These are phyloP conservation scores for Phaethornis superciliosus DNA, from an alignment of 2,113 vertebrate genomes.

Conservation along the genomic window DNA sequence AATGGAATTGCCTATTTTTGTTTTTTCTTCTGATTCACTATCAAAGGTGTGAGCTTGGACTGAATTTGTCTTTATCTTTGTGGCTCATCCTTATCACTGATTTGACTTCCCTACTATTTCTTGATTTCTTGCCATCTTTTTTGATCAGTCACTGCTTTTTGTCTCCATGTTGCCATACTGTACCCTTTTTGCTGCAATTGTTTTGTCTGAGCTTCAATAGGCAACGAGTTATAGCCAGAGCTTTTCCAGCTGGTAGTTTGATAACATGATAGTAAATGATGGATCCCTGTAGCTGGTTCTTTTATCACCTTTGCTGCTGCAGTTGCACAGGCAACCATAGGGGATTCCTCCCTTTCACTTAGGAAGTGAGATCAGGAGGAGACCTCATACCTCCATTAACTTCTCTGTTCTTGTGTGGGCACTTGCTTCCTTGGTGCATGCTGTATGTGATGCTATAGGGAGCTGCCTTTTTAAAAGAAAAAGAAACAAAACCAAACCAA, in stretches of 20 bases:
- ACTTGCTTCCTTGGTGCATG: not conserved
- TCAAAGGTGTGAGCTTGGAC: not conserved
- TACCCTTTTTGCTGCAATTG: not conserved
- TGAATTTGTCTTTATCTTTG: not conserved
- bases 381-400: not conserved
- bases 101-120: not conserved
- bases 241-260: not conserved
- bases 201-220: not conserved
- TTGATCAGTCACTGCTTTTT: not conserved
- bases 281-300: not conserved
- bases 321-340: not conserved
- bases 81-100: not conserved
- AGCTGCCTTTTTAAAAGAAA: not conserved
- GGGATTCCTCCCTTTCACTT: not conserved
- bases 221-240: not conserved
- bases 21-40: not conserved
- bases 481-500: not conserved
- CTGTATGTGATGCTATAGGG: not conserved
- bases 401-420: not conserved
- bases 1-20: not conserved
- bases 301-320: constrained; percentile 2
- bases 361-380: not conserved
- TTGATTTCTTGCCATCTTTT: not conserved
- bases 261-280: not conserved
- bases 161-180: not conserved